These are phyloP conservation scores for Tetragnatha versicolor DNA, from an alignment of 1,140 invertebrate genomes.

Conservation along the genomic window DNA sequence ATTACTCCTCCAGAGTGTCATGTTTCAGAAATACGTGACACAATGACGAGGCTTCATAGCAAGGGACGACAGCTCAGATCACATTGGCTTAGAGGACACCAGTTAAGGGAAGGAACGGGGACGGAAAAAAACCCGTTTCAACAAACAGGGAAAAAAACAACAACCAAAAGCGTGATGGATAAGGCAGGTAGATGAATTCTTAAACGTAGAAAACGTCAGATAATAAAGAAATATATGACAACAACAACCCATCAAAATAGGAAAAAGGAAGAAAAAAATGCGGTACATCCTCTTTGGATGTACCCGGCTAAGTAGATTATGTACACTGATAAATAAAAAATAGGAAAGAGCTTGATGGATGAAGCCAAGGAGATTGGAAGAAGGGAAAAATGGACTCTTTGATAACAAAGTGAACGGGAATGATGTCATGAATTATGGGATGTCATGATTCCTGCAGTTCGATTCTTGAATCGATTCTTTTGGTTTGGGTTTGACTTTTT, in stretches of 20 bases:
- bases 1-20: neutral
- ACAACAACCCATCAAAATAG: neutral
- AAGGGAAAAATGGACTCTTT: constrained; percentile 5
- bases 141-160: constrained; percentile 3
- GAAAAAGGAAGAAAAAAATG: constrained; percentile 22
- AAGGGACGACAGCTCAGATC: constrained; percentile 27
- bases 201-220: constrained; percentile 51
- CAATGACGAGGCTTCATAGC: neutral
- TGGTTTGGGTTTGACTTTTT: too few relatives aligned
- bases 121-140: too few relatives aligned
- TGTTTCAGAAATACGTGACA: too few relatives aligned
- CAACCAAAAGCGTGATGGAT: constrained; percentile 36
- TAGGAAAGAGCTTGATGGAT: constrained; percentile 32
- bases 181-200: constrained; percentile 54
- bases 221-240: constrained; percentile 55
- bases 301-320: constrained; percentile 50
- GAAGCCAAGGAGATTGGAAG: constrained; percentile 28
- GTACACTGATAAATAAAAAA: constrained; percentile 54
- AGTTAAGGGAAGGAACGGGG: too few relatives aligned
- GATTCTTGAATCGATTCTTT: too few relatives aligned
- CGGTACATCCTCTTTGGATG: constrained; percentile 7
- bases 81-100: constrained; percentile 38
- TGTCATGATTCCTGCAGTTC: too few relatives aligned
- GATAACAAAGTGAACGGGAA: constrained; percentile 53
- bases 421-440: constrained; percentile 49